phyloP scores from a whole-genome alignment of 1,140 invertebrate genomes.

The Telenomus remus region DNA sequence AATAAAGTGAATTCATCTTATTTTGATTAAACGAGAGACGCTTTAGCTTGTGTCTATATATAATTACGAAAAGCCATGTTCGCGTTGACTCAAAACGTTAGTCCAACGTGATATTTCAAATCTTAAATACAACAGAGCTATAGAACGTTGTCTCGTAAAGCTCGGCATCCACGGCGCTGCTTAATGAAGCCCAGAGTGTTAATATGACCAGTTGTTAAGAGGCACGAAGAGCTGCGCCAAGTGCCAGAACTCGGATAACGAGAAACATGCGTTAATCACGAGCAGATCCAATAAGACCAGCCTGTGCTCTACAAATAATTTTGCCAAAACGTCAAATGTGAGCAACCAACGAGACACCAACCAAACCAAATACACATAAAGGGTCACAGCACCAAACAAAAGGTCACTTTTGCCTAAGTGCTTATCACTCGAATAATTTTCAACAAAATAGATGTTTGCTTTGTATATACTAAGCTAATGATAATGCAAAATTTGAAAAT shows the following conservation, averaged over 20 bases:
- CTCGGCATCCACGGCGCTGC: conserved; percentile 36
- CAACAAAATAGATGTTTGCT: too few species aligned
- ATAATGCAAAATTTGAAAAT: too few species aligned
- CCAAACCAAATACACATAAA: too few species aligned
- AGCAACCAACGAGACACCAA: background rate
- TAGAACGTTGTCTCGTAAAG: conserved; percentile 39
- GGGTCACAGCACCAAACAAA: too few species aligned
- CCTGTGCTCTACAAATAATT: conserved; percentile 39
- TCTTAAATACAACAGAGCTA: conserved; percentile 37
- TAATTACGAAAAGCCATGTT: conserved; percentile 24
- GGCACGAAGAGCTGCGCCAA: conserved; percentile 39
- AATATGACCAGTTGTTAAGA: conserved; percentile 34
- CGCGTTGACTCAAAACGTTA: conserved; percentile 38
- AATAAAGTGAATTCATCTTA: conserved; percentile 28
- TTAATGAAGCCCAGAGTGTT: conserved; percentile 53
- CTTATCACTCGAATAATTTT: too few species aligned
- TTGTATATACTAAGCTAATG: too few species aligned
- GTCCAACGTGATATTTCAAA: conserved; percentile 46
- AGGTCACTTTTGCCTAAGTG: too few species aligned
- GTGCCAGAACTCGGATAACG: conserved; percentile 49
- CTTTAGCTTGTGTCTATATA: conserved; percentile 14
- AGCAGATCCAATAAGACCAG: conserved; percentile 57
- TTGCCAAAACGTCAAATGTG: background rate
- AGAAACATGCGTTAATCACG: conserved; percentile 65
- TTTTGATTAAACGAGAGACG: conserved; percentile 24